Base-by-base conservation (phyloP, 2,888 invertebrate species). In the Cecidostiba fungosa region DNA sequence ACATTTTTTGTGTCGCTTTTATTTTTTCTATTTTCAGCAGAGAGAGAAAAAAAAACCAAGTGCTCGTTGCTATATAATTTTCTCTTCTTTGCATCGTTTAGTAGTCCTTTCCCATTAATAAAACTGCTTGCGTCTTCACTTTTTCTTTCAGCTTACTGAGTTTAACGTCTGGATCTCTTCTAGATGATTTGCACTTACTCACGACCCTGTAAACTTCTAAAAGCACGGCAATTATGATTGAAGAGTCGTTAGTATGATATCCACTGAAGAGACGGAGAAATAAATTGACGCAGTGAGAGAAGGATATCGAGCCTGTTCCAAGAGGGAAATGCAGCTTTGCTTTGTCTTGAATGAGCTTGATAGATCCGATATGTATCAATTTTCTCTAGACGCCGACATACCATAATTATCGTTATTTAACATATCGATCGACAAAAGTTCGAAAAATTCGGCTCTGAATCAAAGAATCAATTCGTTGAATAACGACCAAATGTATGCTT, bases 311-410 rank as follows among this genome's bases (percentile, higher is more conserved):
- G 95, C 97, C 0, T 96, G 97, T 85, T 97, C 98, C 0, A 95
- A 96, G 88, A 94, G 98, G 54, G 97, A 98, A 0, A 96, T 98
- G 0, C 97, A 98, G 85, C 94, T 98, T 70, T 98, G 98, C 94
- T 98, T 98, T 92, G 97, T 98, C 0, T 93, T 98, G 78, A 97
- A 97, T 93, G 94, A 96, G 97, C 5, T 95, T 95, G 85, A 97
- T 98, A 88, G 98, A 98, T 94, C 98, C 98, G 0, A 98, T n/a
- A n/a, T 98, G 98, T 98, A 98, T 94, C 98, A 98, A 93, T 98
- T 98, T 94, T 97, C 98, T 0, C 93, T 98, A 88, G 97, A 97
- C 90, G 95, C 97, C 0, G 98, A 98, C 93, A 96, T 96, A n/a
- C n/a, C n/a, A n/a, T n/a, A n/a, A n/a, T n/a, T n/a, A 86, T 95